phyloP scores from a whole-genome alignment of 1,140 invertebrate species.

The Cherax destructor region DNA sequence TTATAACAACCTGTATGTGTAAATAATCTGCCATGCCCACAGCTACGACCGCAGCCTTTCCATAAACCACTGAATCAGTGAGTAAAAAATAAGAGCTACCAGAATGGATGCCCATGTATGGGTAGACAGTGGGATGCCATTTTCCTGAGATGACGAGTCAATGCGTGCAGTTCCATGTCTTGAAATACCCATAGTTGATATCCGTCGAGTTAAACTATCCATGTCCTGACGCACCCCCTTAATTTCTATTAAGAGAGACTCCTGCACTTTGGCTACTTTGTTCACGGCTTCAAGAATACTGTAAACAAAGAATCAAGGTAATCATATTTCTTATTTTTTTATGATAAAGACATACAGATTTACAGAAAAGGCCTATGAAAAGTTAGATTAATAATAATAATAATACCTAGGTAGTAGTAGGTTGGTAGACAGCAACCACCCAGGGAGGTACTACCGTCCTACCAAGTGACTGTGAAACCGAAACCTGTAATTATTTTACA shows the following conservation, averaged over 20 bases:
- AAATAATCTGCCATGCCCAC: background rate
- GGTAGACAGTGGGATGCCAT: slow-evolving; percentile 13
- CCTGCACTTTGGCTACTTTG: slow-evolving; percentile 39
- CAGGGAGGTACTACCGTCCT: too few species aligned
- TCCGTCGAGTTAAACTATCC: slow-evolving; percentile 22
- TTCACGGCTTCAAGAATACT: slow-evolving; percentile 50
- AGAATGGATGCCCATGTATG: slow-evolving; percentile 60
- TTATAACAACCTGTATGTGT: background rate
- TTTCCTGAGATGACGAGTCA: background rate
- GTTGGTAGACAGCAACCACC: too few species aligned
- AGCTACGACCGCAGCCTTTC: slow-evolving; percentile 48
- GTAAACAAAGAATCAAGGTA: background rate
- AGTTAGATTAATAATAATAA: too few species aligned
- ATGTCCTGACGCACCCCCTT: slow-evolving; percentile 51
- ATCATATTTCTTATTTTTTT: too few species aligned
- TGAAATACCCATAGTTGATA: slow-evolving; percentile 15
- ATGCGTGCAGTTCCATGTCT: slow-evolving; percentile 15
- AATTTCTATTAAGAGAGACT: slow-evolving; percentile 26
- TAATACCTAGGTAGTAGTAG: too few species aligned
- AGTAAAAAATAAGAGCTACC: slow-evolving; percentile 61
- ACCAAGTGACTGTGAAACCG: too few species aligned
- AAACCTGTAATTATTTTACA: too few species aligned
- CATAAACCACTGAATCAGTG: slow-evolving; percentile 56
- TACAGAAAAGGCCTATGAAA: too few species aligned
- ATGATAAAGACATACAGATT: too few species aligned